Percentiles rank a stretch among this genome's conserved stretches.
Conservation (phyloP, 2,888 invertebrate species). For the Atherix ibis region DNA sequence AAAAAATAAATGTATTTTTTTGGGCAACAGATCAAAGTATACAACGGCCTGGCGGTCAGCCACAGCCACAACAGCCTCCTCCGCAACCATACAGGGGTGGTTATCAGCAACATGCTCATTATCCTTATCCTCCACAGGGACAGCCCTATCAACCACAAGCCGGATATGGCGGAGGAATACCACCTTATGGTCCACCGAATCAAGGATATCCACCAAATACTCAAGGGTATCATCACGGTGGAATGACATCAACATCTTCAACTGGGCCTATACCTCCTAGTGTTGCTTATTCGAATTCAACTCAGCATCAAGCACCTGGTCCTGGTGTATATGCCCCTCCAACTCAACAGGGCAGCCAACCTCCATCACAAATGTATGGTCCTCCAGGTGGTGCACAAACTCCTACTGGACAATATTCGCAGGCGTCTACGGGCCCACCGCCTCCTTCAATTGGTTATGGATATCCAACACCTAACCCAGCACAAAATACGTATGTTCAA, state of each 20-base stretch:
- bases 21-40: conserved; percentile 35
- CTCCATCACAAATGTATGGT: conserved; percentile 31
- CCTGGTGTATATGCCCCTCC: conserved; percentile 35
- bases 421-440: conserved; percentile 25
- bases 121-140: conserved; percentile 38
- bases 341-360: conserved; percentile 25
- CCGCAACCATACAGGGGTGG: conserved; percentile 38
- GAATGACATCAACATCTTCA: conserved; percentile 30
- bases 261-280: conserved; percentile 26
- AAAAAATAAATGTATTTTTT: too few species aligned
- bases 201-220: conserved; percentile 43
- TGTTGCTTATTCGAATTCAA: conserved; percentile 34
- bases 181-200: conserved; percentile 26
- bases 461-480: conserved; percentile 33
- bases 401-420: conserved; percentile 32
- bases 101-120: conserved; percentile 38
- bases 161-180: conserved; percentile 36
- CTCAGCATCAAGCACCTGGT: conserved; percentile 34
- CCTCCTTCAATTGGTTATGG: conserved; percentile 35
- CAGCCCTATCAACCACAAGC: conserved; percentile 40
- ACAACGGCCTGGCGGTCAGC: conserved; percentile 29
- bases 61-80: conserved; percentile 40
- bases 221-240: conserved; percentile 38
- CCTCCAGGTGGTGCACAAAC: conserved; percentile 31
- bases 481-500: conserved; percentile 23